A percentile compares a stretch with the other conserved stretches of the same genome.
phyloP scores from a whole-genome alignment of 2,797 vertebrate species.

The Hybognathus amarus region DNA sequence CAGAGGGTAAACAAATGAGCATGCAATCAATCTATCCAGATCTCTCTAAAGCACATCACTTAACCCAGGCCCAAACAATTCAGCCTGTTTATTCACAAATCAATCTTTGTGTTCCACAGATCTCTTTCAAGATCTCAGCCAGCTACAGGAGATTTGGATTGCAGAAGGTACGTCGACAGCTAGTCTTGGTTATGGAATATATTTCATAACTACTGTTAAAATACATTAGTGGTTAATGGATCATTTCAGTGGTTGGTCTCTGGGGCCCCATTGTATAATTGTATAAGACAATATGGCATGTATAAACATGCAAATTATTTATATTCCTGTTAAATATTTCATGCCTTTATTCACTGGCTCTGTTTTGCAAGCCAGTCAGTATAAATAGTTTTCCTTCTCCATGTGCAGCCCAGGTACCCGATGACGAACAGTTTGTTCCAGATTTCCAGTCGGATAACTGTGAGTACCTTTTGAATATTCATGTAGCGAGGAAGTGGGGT shows the following conservation, averaged over 20 bases:
- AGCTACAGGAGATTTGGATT: conserved; percentile 95
- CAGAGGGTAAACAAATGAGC: conserved; percentile 81
- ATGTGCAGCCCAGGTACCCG: conserved; percentile 86
- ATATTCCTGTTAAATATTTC: conserved; percentile 20
- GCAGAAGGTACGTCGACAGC: conserved; percentile 85
- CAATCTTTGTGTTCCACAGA: conserved; percentile 76
- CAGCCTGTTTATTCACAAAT: conserved; percentile 31
- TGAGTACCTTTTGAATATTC: conserved; percentile 76
- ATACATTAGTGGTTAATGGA: neutral
- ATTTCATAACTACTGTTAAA: conserved; percentile 23
- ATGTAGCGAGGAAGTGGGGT: neutral
- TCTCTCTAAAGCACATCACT: conserved; percentile 1
- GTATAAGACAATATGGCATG: neutral
- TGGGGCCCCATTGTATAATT: neutral
- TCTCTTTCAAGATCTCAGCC: conserved; percentile 93
- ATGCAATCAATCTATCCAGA: conserved; percentile 3
- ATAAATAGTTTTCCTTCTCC: conserved; percentile 33
- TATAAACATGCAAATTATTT: conserved; percentile 5
- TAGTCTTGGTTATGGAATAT: neutral
- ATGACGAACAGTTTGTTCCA: conserved; percentile 96
- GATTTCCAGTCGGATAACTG: conserved; percentile 95
- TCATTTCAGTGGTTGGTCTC: neutral
- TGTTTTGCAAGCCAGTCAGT: neutral
- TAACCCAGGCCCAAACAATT: conserved; percentile 24
- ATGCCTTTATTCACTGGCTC: neutral